Base-by-base conservation (phyloP, 2,888 invertebrate species). In the Tanaodytes sp. region DNA sequence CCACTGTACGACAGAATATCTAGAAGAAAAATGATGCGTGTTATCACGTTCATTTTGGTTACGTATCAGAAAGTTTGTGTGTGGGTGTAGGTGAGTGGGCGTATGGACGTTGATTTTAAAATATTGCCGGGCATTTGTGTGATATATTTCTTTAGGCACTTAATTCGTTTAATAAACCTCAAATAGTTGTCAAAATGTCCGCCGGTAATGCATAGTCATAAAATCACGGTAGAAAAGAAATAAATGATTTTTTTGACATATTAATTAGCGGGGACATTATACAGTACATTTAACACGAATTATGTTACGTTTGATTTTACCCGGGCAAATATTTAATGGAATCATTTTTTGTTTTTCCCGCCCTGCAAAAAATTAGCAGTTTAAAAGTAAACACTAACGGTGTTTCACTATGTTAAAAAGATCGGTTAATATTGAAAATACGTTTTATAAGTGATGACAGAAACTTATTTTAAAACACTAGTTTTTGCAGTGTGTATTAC, bases 141-240 rank as follows among this genome's bases (percentile, higher is more conserved):
- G 16, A 1, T 27, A 43, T 37, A 45, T 51, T 61, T 51, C 16
- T 58, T 48, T 48, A 31, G 40, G 20, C 15, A 23, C n/a, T 40
- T 31, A 33, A 31, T 58, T 40, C 46, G 57, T 58, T 58, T 58
- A 58, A 58, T 58, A 46, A 58, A 58, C 46, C 46, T 46, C 46
- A 58, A 40, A 48, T 19, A 58, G 46, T 58, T 58, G 46, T 48
- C 57, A 58, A 48, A 58, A 58, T 48, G 33, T 15, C 4, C 14
- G 14, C 30, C 18, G 3, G 37, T 46, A 45, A 37, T 46, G 23
- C 14, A 37, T 14, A 9, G 57, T 46, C 36, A 12, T 57, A 37
- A 46, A 57, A 46, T 46, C 14, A 33, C 23, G 18, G 5, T 1
- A 19, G 19, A 39, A 23, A 30, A 20, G 15, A 40, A 12, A 57